A percentile compares a stretch with the other conserved stretches of the same genome.
Evolutionary conservation across 2,113 vertebrate species (phyloP).

Genomic region (Tringa solitaria): DNA sequence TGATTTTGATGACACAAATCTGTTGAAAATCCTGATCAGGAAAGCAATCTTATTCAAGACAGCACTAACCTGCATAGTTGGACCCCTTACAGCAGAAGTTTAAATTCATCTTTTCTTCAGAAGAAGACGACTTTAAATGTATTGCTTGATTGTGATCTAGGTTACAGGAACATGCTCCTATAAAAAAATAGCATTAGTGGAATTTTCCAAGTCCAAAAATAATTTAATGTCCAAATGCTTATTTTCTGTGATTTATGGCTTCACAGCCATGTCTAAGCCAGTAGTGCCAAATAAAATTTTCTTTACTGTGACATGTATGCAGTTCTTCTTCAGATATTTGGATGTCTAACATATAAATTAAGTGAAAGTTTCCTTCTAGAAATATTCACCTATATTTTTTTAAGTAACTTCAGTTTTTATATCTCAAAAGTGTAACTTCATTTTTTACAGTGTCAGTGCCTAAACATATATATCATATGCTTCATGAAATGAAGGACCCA

Average conservation of each 20-base stretch:
- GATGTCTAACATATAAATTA: background rate
- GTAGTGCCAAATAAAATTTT: conserved; percentile 47
- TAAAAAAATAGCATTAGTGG: conserved; percentile 37
- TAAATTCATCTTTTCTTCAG: background rate
- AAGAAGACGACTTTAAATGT: background rate
- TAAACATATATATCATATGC: background rate
- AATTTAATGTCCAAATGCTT: conserved; percentile 26
- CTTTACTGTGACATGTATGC: background rate
- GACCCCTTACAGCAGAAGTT: background rate
- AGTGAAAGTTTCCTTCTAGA: background rate
- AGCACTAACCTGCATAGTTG: background rate
- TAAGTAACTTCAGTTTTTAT: background rate
- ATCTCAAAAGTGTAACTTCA: background rate
- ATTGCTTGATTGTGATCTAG: background rate
- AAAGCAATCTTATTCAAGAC: background rate
- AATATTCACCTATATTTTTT: background rate
- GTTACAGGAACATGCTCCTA: conserved; percentile 10
- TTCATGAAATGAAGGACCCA: background rate
- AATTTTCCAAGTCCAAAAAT: conserved; percentile 47
- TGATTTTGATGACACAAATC: background rate
- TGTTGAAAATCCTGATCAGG: background rate
- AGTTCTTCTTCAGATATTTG: conserved; percentile 1
- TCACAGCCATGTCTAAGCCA: background rate
- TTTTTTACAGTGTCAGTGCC: background rate
- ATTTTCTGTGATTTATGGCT: conserved; percentile 42